Evolutionary conservation across 2,888 invertebrate genomes (phyloP), one percentile per base, ranked within the genome.

Genomic region (Sarcophaga caerulescens): DNA sequence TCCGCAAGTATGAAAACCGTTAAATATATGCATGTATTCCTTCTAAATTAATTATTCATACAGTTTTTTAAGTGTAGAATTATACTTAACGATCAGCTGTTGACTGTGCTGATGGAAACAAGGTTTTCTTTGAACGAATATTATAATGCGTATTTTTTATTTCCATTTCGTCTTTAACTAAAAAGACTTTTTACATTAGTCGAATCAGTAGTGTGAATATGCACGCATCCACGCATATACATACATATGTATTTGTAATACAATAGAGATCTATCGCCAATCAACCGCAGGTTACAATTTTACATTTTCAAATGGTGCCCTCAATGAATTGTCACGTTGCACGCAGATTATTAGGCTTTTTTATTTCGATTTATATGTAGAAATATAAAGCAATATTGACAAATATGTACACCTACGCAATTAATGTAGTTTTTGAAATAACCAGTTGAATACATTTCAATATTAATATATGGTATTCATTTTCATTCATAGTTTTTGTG

Each of bases 291-390:
- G 80, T 47, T 60, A 73, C 73, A 73, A 68, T 60, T 45, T 25
- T 60, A 66, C 23, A 65, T 65, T 79, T 71, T 65, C 19, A 62
- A 68, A 60, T 60, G 23, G 17, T 71, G 59, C 59, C 35, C 63
- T 57, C 57, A 69, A 71, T 59, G 47, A 74, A 47, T 62, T 68
- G 74, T 81, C 81, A 81, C 74, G 74, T 81, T 81, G 68, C 74
- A 81, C 81, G 59, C 66, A 73, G 52, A 47, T 52, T 65, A 35
- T 35, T 35, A 73, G 45, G 45, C 21, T 44, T 10, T 35, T 35
- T 73, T 73, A 57, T 25, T 66, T 19, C 44, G 12, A 66, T 66
- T 44, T 66, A 5, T 19, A 66, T 66, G 44, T 66, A 10, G 35
- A 35, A 35, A 35, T 8, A 35, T 35, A 35, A 35, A 35, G 35